These are phyloP conservation scores for Uria aalge DNA, from an alignment of 2,113 vertebrate genomes.

Conservation along the genomic window DNA sequence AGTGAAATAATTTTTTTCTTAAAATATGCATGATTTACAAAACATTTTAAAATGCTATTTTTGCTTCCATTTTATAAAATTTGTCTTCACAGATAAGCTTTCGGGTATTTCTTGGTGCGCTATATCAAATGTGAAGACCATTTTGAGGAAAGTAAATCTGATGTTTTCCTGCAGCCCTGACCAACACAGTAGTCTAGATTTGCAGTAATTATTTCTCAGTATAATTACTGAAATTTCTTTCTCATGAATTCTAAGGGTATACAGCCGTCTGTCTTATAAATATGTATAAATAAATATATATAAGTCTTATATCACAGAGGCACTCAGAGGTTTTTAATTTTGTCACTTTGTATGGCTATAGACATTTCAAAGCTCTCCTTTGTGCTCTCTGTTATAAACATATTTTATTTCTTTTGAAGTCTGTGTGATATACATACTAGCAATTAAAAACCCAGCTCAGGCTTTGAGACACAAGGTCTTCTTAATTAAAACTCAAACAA, in stretches of 20 bases:
- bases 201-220: slow-evolving; percentile 55
- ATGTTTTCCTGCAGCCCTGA: slow-evolving; percentile 1
- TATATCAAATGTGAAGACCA: neutral
- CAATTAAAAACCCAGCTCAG: slow-evolving; percentile 92
- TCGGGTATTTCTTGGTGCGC: neutral
- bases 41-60: slow-evolving; percentile 22
- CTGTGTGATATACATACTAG: slow-evolving; percentile 90
- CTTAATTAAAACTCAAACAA: slow-evolving; percentile 98
- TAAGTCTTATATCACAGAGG: slow-evolving; percentile 82
- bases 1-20: slow-evolving; percentile 21
- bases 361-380: slow-evolving; percentile 91
- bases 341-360: slow-evolving; percentile 88
- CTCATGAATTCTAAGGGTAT: slow-evolving; percentile 47
- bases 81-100: neutral
- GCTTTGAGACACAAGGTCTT: slow-evolving; percentile 89
- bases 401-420: slow-evolving; percentile 94
- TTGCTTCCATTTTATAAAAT: slow-evolving; percentile 11
- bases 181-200: neutral
- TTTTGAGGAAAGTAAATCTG: slow-evolving; percentile 7
- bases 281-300: slow-evolving; percentile 74
- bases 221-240: slow-evolving; percentile 35
- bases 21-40: neutral
- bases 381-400: slow-evolving; percentile 90
- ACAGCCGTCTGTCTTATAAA: slow-evolving; percentile 53
- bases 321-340: slow-evolving; percentile 91